Percentiles rank a stretch among this genome's conserved stretches.
Conservation (phyloP, 2,797 vertebrate genomes). For the Buceros bicornis region DNA sequence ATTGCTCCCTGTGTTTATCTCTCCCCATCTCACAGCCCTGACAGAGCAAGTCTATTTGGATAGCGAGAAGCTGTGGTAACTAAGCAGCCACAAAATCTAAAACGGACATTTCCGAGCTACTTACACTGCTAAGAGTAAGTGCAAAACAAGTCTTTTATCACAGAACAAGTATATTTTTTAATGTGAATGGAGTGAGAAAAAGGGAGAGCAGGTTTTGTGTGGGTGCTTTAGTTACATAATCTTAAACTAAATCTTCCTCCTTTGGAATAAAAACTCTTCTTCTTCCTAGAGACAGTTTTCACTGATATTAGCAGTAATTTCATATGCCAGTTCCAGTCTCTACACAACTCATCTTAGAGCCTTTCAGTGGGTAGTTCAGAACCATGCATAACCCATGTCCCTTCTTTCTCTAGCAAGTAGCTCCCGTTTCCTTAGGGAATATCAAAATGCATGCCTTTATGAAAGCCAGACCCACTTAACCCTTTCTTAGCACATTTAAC, state of each 20-base stretch:
- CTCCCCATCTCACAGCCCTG: conserved; percentile 40
- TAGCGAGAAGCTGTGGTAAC: conserved; percentile 62
- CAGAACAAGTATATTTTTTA: not conserved
- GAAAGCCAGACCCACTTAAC: conserved; percentile 4
- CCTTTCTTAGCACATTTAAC: not conserved
- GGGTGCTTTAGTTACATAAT: conserved; percentile 29
- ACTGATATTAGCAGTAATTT: not conserved
- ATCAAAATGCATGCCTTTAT: not conserved
- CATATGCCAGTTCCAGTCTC: not conserved
- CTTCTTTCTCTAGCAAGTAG: not conserved
- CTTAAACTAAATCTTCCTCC: conserved; percentile 1
- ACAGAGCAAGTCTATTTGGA: conserved; percentile 61
- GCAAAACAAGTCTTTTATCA: conserved; percentile 26
- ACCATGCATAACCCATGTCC: not conserved
- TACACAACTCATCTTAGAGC: not conserved
- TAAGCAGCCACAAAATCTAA: conserved; percentile 59
- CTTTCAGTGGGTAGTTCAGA: not conserved
- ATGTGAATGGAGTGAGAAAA: conserved; percentile 4
- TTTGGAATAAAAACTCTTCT: conserved; percentile 11
- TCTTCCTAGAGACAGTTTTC: not conserved
- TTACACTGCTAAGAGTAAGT: not conserved
- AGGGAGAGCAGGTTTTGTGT: conserved; percentile 25
- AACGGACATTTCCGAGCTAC: conserved; percentile 52
- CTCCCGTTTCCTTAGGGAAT: conserved; percentile 5
- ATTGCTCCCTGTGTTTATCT: conserved; percentile 65